Evolutionary conservation across 2,797 vertebrate genomes (phyloP), one percentile per base, ranked within the genome.

Genomic region (Esox lucius): DNA sequence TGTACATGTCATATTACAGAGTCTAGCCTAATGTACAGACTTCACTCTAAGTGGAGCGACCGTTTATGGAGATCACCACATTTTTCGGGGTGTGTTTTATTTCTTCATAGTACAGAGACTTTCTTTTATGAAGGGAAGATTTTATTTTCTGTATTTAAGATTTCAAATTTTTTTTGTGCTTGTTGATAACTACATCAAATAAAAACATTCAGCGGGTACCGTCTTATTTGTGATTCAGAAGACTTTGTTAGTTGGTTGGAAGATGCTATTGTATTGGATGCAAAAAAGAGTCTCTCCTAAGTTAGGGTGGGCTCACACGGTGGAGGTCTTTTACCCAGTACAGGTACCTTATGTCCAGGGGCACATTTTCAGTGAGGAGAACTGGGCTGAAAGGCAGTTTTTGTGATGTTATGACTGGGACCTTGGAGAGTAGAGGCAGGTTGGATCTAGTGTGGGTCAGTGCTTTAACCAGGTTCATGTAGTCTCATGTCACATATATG

Each of bases 31-130:
- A 42, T 83, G 80, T 85, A 65, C 81, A 85, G 87, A 89, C 89
- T 93, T 91, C 90, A 92, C 89, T 82, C 33, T 78, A 42, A 4
- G 90, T 91, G 89, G 90, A 92, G 91, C 90, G 83, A 76, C 84
- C 64, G 80, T 84, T 77, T 80, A 49, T 81, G 72, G 78, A 87
- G 82, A 90, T 85, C 84, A 87, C 92, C 89, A 91, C 89, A 92
- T 93, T 93, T 91, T 94, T 88, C 84, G 89, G 88, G 91, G 91
- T 89, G 87, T 89, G 80, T 81, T 80, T 75, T 74, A 46, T 76
- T 86, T 68, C 74, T 74, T 82, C 48, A 78, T 70, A 69, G 76
- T 83, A 74, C 84, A 87, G 71, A 86, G 78, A 76, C 16, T 83
- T 68, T 81, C 74, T 77, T 85, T 75, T 80, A 81, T 76, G 70